Percentiles rank a stretch among this genome's conserved stretches.
Evolutionary conservation across 2,888 invertebrate species (phyloP).

Genomic region (Trichopoda pennipes): DNA sequence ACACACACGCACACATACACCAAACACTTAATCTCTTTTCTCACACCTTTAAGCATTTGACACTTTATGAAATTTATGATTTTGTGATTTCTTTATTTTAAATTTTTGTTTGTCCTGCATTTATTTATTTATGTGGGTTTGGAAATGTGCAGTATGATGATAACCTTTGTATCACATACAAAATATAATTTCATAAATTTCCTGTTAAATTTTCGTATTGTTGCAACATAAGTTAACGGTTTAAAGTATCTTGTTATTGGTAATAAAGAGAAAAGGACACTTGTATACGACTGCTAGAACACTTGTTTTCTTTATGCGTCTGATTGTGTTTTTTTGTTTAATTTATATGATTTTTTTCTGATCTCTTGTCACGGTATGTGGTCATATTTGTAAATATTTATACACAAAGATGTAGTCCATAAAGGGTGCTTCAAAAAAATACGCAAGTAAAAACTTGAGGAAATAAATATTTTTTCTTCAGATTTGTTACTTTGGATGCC

Average conservation of each 20-base stretch:
- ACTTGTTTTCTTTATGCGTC: slow-evolving; percentile 39
- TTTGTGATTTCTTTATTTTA: slow-evolving; percentile 59
- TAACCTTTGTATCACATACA: slow-evolving; percentile 19
- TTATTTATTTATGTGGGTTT: slow-evolving; percentile 10
- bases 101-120: not conserved
- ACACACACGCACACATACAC: not conserved
- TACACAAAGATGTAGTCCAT: not conserved
- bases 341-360: slow-evolving; percentile 37
- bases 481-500: too few species aligned
- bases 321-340: slow-evolving; percentile 16
- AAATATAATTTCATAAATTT: slow-evolving; percentile 67
- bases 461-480: too few species aligned
- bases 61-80: slow-evolving; percentile 79
- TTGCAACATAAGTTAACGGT: slow-evolving; percentile 50
- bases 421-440: not conserved
- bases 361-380: slow-evolving; percentile 55
- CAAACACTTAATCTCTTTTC: slow-evolving; percentile 62
- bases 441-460: too few species aligned
- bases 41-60: slow-evolving; percentile 72
- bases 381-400: slow-evolving; percentile 40
- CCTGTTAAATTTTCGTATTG: slow-evolving; percentile 56
- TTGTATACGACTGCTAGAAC: slow-evolving; percentile 35
- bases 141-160: not conserved
- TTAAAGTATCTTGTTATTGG: slow-evolving; percentile 15
- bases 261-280: slow-evolving; percentile 39